These are phyloP conservation scores for Heterochromis multidens DNA, from an alignment of 2,113 vertebrate genomes.

Conservation along the genomic window DNA sequence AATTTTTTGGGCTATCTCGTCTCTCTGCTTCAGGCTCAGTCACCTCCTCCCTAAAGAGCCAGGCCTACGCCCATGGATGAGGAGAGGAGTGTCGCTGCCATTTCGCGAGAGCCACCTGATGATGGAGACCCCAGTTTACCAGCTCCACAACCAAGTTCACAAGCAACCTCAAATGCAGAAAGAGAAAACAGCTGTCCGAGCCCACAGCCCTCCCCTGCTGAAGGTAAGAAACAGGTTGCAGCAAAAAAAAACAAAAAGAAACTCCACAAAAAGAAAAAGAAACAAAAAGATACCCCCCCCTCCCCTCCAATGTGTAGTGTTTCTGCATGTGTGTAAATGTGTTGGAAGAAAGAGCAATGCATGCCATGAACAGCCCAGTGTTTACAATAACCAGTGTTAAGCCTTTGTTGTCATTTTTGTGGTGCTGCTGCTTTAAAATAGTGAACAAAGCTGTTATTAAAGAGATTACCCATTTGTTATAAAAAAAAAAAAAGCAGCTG, in stretches of 20 bases:
- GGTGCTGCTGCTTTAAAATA: neutral
- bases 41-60: constrained; percentile 50
- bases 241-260: neutral
- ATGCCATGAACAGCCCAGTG: neutral
- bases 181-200: neutral
- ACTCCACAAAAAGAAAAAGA: neutral
- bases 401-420: neutral
- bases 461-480: neutral
- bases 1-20: neutral
- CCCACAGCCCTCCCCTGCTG: constrained; percentile 8
- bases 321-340: neutral
- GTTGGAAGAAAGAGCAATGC: neutral
- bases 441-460: neutral
- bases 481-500: neutral
- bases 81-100: constrained; percentile 59
- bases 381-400: neutral
- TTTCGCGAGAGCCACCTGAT: constrained; percentile 59
- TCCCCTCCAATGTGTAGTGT: neutral
- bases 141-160: neutral
- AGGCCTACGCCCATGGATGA: constrained; percentile 67
- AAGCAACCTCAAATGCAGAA: constrained; percentile 5
- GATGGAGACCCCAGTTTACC: constrained; percentile 38
- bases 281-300: neutral
- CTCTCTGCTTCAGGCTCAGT: constrained; percentile 39
- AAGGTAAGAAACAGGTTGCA: constrained; percentile 32